Evolutionary conservation across 2,888 invertebrate species (phyloP).

Genomic region (Cantharis lateralis): DNA sequence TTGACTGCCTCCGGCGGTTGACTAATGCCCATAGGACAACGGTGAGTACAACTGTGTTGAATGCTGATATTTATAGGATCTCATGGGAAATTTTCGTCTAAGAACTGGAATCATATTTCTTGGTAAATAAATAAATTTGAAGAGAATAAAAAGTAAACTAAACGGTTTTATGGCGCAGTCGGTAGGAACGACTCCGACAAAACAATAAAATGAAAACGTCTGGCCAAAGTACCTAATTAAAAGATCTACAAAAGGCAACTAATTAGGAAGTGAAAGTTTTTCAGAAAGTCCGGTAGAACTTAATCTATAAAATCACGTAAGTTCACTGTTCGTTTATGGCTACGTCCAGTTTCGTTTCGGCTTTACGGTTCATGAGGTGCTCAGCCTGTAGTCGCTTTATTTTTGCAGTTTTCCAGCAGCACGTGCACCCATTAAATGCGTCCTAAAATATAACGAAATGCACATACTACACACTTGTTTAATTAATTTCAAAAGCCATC

Average conservation of each 20-base stretch:
- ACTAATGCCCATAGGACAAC: too few relatives aligned
- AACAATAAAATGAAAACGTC: not conserved
- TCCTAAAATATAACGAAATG: not conserved
- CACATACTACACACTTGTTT: not conserved
- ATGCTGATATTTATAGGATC: not conserved
- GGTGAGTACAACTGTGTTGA: too few relatives aligned
- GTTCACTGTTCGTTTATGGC: slow-evolving; percentile 15
- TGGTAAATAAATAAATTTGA: not conserved
- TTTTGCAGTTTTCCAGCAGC: slow-evolving; percentile 8
- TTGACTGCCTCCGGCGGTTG: too few relatives aligned
- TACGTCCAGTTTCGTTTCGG: slow-evolving; percentile 14
- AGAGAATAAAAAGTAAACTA: not conserved
- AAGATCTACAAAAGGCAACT: not conserved
- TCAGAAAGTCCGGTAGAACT: slow-evolving; percentile 2
- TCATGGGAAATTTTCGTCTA: not conserved
- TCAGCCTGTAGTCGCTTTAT: not conserved
- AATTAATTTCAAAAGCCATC: not conserved
- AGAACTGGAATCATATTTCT: not conserved
- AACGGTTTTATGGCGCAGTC: not conserved
- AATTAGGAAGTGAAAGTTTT: not conserved
- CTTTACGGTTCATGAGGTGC: slow-evolving; percentile 17
- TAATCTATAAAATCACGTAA: slow-evolving; percentile 14
- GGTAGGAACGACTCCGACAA: not conserved
- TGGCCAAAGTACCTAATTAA: not conserved
- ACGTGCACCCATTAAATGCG: slow-evolving; percentile 4